Conservation (phyloP, 1,140 invertebrate genomes). For the Eriocheir sinensis region DNA sequence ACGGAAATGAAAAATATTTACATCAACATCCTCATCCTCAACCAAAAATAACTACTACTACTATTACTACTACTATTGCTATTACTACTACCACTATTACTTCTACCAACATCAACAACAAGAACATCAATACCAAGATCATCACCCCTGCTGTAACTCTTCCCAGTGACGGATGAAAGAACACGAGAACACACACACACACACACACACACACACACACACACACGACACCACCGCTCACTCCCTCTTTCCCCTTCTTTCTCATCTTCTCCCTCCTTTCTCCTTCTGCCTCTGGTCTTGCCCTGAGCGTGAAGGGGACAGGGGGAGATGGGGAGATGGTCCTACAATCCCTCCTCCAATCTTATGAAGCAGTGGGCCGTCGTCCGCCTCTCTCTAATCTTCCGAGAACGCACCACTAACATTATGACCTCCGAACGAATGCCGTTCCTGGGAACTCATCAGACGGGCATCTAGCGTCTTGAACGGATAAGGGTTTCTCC, state of each 20-base stretch:
- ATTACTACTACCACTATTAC: not conserved
- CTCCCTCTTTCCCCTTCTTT: no score
- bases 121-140: not conserved
- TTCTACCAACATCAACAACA: not conserved
- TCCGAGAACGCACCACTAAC: constrained; percentile 1
- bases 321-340: not conserved
- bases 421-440: not conserved
- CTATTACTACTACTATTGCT: not conserved
- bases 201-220: no score
- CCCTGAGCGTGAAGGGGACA: no score
- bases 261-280: no score
- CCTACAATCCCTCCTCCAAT: not conserved
- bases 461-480: constrained; percentile 20
- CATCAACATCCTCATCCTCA: no score
- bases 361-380: not conserved
- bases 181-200: no score
- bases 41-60: not conserved
- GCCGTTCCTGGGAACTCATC: not conserved
- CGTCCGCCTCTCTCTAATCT: not conserved
- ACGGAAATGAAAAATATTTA: no score
- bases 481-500: not conserved
- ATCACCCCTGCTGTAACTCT: not conserved
- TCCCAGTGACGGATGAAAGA: not conserved
- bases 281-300: no score
- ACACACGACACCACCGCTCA: no score